Conservation (phyloP, 2,888 invertebrate genomes). For the Alsophila aescularia region DNA sequence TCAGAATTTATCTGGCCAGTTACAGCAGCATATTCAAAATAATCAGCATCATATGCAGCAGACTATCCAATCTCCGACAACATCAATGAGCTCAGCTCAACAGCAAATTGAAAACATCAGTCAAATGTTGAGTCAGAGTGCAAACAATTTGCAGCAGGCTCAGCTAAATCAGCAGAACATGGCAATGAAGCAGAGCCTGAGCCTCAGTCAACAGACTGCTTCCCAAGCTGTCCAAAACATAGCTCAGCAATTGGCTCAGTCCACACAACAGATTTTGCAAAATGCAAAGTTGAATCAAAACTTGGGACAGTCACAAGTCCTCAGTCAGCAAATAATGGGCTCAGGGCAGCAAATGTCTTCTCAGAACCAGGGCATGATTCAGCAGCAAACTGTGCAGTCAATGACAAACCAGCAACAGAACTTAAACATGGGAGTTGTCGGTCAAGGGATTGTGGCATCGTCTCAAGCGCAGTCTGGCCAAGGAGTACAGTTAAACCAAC, state of each 20-base stretch:
- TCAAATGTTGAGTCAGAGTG: slow-evolving; percentile 82
- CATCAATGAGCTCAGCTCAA: slow-evolving; percentile 84
- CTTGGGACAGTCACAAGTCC: slow-evolving; percentile 71
- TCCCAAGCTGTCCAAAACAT: slow-evolving; percentile 77
- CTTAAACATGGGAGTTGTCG: slow-evolving; percentile 75
- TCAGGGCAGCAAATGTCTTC: slow-evolving; percentile 78
- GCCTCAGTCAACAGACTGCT: slow-evolving; percentile 72
- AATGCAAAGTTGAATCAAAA: slow-evolving; percentile 78
- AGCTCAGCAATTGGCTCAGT: slow-evolving; percentile 76
- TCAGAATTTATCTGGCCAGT: slow-evolving; percentile 69
- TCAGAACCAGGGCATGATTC: slow-evolving; percentile 70
- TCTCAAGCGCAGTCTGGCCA: slow-evolving; percentile 69
- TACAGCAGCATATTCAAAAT: slow-evolving; percentile 73
- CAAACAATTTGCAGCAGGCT: slow-evolving; percentile 75
- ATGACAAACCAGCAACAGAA: slow-evolving; percentile 75
- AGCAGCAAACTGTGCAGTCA: slow-evolving; percentile 76
- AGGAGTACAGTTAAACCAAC: slow-evolving; percentile 74
- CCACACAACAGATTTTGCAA: slow-evolving; percentile 76
- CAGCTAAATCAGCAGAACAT: slow-evolving; percentile 75
- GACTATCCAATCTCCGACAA: slow-evolving; percentile 66
- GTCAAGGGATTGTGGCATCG: slow-evolving; percentile 70
- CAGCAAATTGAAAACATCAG: slow-evolving; percentile 86
- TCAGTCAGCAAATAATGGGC: slow-evolving; percentile 75
- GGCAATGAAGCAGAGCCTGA: slow-evolving; percentile 75
- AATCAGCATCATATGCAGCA: slow-evolving; percentile 76